phyloP scores from a whole-genome alignment of 2,113 vertebrate species.

The Balaeniceps rex region DNA sequence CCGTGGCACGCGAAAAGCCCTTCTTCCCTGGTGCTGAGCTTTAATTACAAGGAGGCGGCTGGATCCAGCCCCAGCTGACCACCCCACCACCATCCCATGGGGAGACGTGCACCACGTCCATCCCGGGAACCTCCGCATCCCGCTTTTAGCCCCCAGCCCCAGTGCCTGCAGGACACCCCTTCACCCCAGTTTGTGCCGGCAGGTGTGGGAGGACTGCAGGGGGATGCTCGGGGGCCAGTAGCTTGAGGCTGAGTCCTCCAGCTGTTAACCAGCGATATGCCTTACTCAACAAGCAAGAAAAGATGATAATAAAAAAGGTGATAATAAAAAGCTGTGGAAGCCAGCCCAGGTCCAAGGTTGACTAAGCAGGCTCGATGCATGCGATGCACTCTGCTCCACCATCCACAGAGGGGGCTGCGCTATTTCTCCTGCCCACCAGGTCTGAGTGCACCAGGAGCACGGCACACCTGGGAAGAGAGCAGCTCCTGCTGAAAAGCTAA shows the following conservation, averaged over 20 bases:
- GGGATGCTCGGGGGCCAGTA: background rate
- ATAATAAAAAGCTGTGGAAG: background rate
- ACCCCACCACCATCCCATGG: rapidly evolving
- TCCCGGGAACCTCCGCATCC: background rate
- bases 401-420: background rate
- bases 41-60: background rate
- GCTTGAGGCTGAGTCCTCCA: background rate
- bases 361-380: background rate
- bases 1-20: rapidly evolving
- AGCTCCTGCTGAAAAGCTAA: background rate
- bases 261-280: background rate
- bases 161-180: background rate
- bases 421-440: background rate
- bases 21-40: background rate
- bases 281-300: background rate
- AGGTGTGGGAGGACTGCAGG: rapidly evolving
- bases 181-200: background rate
- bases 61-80: background rate
- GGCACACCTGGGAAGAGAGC: background rate
- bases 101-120: background rate
- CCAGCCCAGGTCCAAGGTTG: background rate
- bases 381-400: background rate
- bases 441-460: background rate
- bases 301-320: background rate
- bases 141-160: background rate